Percentiles rank a stretch among this genome's conserved stretches.
phyloP scores from a whole-genome alignment of 2,888 invertebrate species.

The Oligia strigilis region DNA sequence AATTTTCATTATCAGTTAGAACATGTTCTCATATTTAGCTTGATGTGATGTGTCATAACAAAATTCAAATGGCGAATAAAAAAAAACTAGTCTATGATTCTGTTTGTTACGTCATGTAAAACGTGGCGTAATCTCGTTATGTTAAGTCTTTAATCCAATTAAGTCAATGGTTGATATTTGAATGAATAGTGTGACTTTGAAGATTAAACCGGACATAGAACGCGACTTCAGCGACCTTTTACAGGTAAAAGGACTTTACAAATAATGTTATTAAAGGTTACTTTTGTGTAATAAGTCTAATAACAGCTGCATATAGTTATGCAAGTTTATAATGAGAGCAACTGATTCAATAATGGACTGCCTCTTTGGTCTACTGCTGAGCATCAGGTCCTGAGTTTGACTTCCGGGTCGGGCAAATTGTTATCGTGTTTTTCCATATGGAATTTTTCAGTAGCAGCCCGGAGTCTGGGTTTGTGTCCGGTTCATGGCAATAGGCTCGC shows the following conservation, averaged over 20 bases:
- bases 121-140: slow-evolving; percentile 35
- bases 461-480: not conserved
- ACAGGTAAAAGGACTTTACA: not conserved
- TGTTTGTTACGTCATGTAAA: slow-evolving; percentile 11
- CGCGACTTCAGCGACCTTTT: slow-evolving; percentile 4
- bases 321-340: not conserved
- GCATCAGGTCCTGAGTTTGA: not conserved
- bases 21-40: not conserved
- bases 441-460: not conserved
- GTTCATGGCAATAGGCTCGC: not conserved
- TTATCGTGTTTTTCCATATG: not conserved
- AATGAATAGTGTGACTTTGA: slow-evolving; percentile 10
- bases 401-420: not conserved
- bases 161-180: slow-evolving; percentile 28
- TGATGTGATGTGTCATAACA: not conserved
- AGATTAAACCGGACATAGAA: slow-evolving; percentile 1
- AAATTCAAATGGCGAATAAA: slow-evolving; percentile 2
- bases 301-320: not conserved
- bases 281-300: too few species aligned
- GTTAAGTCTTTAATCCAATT: slow-evolving; percentile 55
- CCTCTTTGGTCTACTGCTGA: not conserved
- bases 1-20: not conserved
- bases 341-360: not conserved
- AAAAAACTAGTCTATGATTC: not conserved
- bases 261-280: slow-evolving; percentile 1